These are phyloP conservation scores for Noctilio leporinus DNA, from an alignment of 2,113 vertebrate species.

Conservation along the genomic window DNA sequence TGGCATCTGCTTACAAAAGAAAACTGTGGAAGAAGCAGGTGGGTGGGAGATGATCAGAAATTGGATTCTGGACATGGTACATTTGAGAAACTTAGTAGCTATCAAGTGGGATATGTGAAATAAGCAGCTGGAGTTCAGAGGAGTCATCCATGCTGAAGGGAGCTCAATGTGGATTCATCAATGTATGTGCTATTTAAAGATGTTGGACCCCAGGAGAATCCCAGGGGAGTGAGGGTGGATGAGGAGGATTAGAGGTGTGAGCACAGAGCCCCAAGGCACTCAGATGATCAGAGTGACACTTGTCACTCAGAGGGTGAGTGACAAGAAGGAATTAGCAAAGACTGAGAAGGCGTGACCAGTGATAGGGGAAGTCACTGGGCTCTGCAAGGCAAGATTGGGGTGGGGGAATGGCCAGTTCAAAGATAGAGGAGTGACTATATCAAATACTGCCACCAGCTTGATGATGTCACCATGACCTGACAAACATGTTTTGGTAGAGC, in stretches of 20 bases:
- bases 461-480: not conserved
- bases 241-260: not conserved
- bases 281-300: not conserved
- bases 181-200: not conserved
- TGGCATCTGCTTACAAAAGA: not conserved
- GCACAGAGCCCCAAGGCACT: rapidly evolving
- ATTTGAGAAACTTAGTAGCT: not conserved
- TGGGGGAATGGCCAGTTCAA: not conserved
- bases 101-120: not conserved
- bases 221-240: not conserved
- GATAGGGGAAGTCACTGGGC: not conserved
- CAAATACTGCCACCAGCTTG: not conserved
- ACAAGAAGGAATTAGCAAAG: not conserved
- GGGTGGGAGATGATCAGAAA: not conserved
- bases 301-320: not conserved
- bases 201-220: not conserved
- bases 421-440: not conserved
- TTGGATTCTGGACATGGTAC: not conserved
- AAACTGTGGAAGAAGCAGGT: not conserved
- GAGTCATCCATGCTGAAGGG: not conserved
- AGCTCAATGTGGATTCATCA: not conserved
- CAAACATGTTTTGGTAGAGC: not conserved
- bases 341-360: not conserved
- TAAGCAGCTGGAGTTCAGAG: not conserved
- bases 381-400: not conserved